phyloP scores from a whole-genome alignment of 2,113 vertebrate species.

The Cercocebus atys region DNA sequence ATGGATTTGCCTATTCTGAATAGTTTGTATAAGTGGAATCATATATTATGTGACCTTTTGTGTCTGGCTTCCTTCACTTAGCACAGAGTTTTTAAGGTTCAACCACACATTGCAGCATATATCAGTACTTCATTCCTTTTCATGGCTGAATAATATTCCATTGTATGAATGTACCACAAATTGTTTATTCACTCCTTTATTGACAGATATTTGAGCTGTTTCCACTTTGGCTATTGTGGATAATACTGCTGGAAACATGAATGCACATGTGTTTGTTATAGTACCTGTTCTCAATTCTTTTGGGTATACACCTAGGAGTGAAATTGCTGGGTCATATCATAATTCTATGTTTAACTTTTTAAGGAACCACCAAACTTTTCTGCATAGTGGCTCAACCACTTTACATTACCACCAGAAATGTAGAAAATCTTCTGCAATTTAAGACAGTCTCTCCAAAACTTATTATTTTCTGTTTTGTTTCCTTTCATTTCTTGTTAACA shows the following conservation, averaged over 20 bases:
- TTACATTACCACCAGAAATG: not conserved
- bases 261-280: not conserved
- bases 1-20: not conserved
- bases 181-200: slow-evolving; percentile 5
- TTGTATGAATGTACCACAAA: not conserved
- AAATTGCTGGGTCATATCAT: not conserved
- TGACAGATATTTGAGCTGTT: not conserved
- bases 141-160: slow-evolving; percentile 3
- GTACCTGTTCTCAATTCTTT: slow-evolving; percentile 32
- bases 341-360: slow-evolving; percentile 29
- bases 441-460: not conserved
- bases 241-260: not conserved
- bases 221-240: not conserved
- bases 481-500: not conserved
- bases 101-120: not conserved
- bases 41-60: not conserved
- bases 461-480: not conserved
- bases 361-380: not conserved
- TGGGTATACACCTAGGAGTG: not conserved
- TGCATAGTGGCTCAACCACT: not conserved
- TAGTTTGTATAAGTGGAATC: slow-evolving; percentile 18
- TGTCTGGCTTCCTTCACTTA: not conserved
- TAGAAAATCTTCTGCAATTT: not conserved
- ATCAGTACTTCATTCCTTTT: slow-evolving; percentile 26
- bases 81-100: not conserved